Evolutionary conservation across 1,140 invertebrate genomes (phyloP).

Genomic region (Orius laevigatus): DNA sequence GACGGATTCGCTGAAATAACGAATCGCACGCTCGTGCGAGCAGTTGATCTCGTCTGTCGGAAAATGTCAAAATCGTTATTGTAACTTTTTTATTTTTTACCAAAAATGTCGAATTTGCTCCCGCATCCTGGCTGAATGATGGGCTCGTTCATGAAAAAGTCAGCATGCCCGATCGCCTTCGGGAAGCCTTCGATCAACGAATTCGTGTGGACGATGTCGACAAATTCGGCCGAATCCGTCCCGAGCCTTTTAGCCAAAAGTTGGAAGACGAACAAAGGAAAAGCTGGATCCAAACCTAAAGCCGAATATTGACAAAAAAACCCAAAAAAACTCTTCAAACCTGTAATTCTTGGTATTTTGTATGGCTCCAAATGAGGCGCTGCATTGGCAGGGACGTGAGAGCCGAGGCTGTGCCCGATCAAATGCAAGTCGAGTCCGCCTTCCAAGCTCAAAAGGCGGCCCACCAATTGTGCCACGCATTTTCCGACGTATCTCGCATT

Average conservation of each 20-base stretch:
- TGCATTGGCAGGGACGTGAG: slow-evolving; percentile 60
- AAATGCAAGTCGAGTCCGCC: slow-evolving; percentile 35
- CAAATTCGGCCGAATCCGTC: slow-evolving; percentile 32
- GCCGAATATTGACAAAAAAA: neutral
- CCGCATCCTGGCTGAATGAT: no score
- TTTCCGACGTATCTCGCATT: no score
- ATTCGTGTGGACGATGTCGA: slow-evolving; percentile 43
- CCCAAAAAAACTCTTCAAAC: neutral
- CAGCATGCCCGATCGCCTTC: slow-evolving; percentile 34
- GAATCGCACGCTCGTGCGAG: no score
- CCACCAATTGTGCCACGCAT: no score
- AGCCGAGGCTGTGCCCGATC: slow-evolving; percentile 69
- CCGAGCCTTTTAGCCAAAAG: slow-evolving; percentile 21
- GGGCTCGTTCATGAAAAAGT: slow-evolving; percentile 42
- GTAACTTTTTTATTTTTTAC: no score
- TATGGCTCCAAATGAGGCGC: slow-evolving; percentile 38
- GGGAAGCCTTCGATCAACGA: slow-evolving; percentile 34
- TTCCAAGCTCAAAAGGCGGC: no score
- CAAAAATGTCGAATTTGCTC: no score
- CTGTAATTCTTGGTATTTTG: slow-evolving; percentile 38
- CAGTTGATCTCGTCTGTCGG: no score
- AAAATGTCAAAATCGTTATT: no score
- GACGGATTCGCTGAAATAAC: no score
- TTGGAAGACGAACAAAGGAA: slow-evolving; percentile 26
- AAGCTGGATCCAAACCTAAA: slow-evolving; percentile 24